Conservation (phyloP, 2,888 invertebrate species). For the Mesorhabditis sp. region DNA sequence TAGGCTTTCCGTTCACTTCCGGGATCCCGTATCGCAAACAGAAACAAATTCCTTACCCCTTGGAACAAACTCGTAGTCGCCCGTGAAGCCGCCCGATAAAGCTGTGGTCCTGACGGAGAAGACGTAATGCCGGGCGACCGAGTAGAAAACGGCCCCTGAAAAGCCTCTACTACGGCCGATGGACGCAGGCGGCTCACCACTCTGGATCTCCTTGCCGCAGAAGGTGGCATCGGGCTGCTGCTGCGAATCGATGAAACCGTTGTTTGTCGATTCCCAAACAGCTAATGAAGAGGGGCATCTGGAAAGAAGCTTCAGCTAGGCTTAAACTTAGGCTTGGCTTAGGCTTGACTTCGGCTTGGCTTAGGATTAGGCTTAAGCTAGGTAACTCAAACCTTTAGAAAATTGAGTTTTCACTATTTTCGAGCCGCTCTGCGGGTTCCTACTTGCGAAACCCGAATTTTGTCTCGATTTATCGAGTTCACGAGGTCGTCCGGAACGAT, state of each 20-base stretch:
- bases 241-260: conserved; percentile 30
- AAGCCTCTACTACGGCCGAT: background rate
- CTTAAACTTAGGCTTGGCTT: no score
- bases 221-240: conserved; percentile 30
- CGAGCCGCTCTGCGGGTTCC: no score
- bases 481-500: no score
- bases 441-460: no score
- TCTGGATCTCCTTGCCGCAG: conserved; percentile 32
- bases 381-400: no score
- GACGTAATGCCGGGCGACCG: background rate
- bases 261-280: conserved; percentile 12
- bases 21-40: background rate
- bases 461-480: no score
- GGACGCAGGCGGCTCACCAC: conserved; percentile 14
- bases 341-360: no score
- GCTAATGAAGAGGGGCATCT: conserved; percentile 9
- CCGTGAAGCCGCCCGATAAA: conserved; percentile 29
- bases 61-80: conserved; percentile 26
- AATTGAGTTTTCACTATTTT: no score
- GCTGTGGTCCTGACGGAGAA: conserved; percentile 27
- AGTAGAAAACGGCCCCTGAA: background rate
- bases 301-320: background rate
- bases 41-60: conserved; percentile 16
- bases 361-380: no score
- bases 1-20: no score